Conservation (phyloP, 2,888 invertebrate genomes). For the Dorcus hopei region DNA sequence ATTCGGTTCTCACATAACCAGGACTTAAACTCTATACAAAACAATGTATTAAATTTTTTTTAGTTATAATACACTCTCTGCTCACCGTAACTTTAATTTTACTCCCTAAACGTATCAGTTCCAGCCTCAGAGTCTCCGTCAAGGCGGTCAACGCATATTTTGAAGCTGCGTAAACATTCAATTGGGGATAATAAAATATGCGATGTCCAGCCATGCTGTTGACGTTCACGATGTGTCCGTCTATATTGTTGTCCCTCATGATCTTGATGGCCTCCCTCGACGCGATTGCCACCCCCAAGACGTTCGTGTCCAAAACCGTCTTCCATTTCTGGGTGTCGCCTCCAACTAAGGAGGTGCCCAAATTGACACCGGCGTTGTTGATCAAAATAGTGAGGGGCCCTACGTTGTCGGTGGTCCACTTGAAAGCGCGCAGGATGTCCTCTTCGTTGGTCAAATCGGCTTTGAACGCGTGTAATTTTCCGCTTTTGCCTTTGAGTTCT, state of each 20-base stretch:
- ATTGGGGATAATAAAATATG: constrained; percentile 15
- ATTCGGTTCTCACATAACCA: too few species aligned
- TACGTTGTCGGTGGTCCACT: not conserved
- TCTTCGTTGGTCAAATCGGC: constrained; percentile 4
- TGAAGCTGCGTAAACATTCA: not conserved
- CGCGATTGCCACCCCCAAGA: constrained; percentile 6
- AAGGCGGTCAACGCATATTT: not conserved
- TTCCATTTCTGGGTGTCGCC: constrained; percentile 9
- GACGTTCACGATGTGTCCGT: constrained; percentile 13
- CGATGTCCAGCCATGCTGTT: constrained; percentile 11
- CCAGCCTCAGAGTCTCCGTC: constrained; percentile 1
- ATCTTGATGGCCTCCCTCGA: constrained; percentile 7
- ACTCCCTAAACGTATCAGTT: not conserved
- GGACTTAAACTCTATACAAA: too few species aligned
- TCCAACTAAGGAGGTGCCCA: not conserved
- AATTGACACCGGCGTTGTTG: constrained; percentile 8
- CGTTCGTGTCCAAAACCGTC: constrained; percentile 8
- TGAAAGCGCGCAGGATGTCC: constrained; percentile 2
- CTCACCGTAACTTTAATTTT: constrained; percentile 3
- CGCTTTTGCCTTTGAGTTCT: not conserved
- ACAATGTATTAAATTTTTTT: too few species aligned
- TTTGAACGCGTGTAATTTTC: constrained; percentile 2
- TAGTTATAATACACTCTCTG: too few species aligned
- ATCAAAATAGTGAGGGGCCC: constrained; percentile 1
- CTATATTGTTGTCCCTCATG: constrained; percentile 8